A percentile compares a stretch with the other conserved stretches of the same genome.
Evolutionary conservation across 2,888 invertebrate genomes (phyloP).

Genomic region (Erebia ligea): DNA sequence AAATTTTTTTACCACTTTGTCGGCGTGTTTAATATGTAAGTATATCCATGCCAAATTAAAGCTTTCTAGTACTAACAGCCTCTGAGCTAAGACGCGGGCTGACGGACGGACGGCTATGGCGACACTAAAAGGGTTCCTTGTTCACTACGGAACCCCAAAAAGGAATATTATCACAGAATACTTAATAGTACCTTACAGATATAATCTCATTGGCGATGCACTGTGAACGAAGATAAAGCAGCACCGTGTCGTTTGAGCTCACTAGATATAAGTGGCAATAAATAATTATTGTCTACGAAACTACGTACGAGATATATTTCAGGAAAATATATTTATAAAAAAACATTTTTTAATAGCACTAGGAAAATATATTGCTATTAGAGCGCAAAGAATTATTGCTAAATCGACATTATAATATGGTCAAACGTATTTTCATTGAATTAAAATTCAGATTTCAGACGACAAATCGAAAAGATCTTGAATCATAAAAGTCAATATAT

Average conservation of each 20-base stretch:
- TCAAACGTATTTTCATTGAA: not conserved
- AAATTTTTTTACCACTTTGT: no score
- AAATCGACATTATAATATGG: not conserved
- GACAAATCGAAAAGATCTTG: not conserved
- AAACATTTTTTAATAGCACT: not conserved
- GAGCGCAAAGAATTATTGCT: not conserved
- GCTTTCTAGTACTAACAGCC: no score
- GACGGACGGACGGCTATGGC: no score
- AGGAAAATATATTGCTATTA: not conserved
- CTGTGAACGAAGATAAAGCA: slow-evolving; percentile 36
- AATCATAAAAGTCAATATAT: not conserved
- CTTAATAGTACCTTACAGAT: no score
- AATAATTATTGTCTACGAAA: slow-evolving; percentile 30
- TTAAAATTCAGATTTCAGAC: not conserved
- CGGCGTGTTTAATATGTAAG: no score
- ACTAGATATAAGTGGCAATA: slow-evolving; percentile 32
- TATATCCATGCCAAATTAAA: no score
- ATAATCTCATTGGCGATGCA: slow-evolving; percentile 31
- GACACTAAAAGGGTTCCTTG: no score
- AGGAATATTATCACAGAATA: not conserved
- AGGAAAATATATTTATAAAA: not conserved
- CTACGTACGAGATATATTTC: not conserved
- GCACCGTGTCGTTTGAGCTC: slow-evolving; percentile 19
- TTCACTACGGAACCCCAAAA: not conserved
- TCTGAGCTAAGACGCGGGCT: no score